Percentiles rank a stretch among this genome's conserved stretches.
These are phyloP conservation scores for Drosophila anomalata DNA, from an alignment of 2,888 invertebrate species.

Conservation along the genomic window DNA sequence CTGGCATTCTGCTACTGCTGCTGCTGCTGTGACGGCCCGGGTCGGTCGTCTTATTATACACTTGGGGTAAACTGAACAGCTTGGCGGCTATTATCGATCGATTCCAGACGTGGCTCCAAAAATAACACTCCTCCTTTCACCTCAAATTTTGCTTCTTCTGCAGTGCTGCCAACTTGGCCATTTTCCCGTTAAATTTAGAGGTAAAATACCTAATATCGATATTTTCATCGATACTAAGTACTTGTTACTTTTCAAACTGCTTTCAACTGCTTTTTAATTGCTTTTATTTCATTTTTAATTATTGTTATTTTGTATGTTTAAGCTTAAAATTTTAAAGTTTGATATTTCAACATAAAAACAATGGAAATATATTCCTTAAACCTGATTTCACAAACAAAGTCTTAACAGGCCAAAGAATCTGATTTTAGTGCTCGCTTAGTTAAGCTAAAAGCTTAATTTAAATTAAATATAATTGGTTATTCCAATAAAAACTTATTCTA, in stretches of 20 bases:
- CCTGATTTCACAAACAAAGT: too few relatives aligned
- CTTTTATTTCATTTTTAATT: too few relatives aligned
- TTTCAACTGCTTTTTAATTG: conserved; percentile 2
- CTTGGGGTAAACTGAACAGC: conserved; percentile 79
- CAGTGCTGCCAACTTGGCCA: neutral
- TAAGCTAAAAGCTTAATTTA: too few relatives aligned
- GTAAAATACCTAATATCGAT: neutral
- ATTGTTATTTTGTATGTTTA: too few relatives aligned
- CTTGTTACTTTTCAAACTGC: neutral
- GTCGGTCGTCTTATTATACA: conserved; percentile 74
- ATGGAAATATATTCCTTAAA: too few relatives aligned
- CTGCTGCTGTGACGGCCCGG: conserved; percentile 63
- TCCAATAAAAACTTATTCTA: too few relatives aligned
- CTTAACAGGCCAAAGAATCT: too few relatives aligned
- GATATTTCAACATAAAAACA: too few relatives aligned
- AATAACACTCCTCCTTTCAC: neutral
- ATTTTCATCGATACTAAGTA: neutral
- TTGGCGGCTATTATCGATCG: conserved; percentile 56
- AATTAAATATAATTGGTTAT: too few relatives aligned
- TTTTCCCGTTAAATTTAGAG: neutral
- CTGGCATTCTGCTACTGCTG: conserved; percentile 74
- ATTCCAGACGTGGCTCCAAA: conserved; percentile 1
- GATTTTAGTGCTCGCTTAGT: too few relatives aligned
- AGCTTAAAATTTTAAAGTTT: too few relatives aligned
- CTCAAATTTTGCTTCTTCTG: neutral